phyloP scores from a whole-genome alignment of 2,797 vertebrate species.

The Podarcis siculus region DNA sequence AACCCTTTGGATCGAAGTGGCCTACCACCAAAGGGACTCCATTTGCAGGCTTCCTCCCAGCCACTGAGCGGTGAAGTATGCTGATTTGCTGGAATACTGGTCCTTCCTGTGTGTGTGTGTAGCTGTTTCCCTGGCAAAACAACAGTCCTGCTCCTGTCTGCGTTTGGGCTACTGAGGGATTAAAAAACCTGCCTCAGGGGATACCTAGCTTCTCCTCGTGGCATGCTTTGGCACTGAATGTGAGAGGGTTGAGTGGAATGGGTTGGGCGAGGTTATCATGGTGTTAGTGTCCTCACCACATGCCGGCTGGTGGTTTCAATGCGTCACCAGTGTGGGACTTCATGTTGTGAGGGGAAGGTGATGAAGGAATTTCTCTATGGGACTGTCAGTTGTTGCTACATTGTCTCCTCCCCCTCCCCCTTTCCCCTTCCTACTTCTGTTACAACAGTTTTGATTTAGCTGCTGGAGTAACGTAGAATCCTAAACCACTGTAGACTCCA shows the following conservation, averaged over 20 bases:
- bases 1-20: no score
- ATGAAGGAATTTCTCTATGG: not conserved
- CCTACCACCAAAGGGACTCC: no score
- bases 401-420: not conserved
- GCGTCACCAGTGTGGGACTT: not conserved
- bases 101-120: no score
- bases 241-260: not conserved
- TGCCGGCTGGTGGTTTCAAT: not conserved
- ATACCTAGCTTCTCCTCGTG: not conserved
- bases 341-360: not conserved
- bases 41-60: no score
- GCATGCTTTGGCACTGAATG: not conserved
- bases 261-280: not conserved
- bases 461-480: not conserved
- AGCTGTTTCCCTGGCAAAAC: no score
- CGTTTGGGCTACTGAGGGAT: no score
- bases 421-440: not conserved
- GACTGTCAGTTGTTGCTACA: not conserved
- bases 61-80: no score
- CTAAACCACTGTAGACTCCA: not conserved
- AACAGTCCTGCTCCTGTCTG: no score
- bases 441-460: not conserved
- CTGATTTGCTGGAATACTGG: no score
- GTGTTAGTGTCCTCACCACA: not conserved
- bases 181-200: no score